Base-by-base conservation (phyloP, 2,797 vertebrate genomes). In the Karalla daura region DNA sequence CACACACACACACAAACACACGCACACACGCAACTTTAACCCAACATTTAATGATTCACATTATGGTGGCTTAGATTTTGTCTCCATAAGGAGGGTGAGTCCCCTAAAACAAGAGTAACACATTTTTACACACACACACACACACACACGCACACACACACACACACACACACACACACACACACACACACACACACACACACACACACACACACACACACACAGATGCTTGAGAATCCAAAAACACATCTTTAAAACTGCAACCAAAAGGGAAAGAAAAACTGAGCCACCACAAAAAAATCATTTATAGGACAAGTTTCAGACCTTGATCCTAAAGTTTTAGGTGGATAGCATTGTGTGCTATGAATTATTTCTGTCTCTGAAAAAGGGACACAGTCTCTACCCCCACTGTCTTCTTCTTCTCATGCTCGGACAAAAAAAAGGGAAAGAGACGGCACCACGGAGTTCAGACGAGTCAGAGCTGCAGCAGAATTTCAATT, bases 311-410 rank as follows among this genome's bases (percentile, higher is more conserved):
- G 47, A 17, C 14, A 51, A 15, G 28, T 70, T 66, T 56, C 25
- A 45, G 25, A 54, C 21, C 43, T 45, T 68, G 58, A 58, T 63
- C n/a, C n/a, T n/a, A n/a, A n/a, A n/a, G n/a, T n/a, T n/a, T n/a
- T n/a, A n/a, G n/a, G n/a, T n/a, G n/a, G n/a, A n/a, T n/a, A n/a
- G n/a, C n/a, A n/a, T n/a, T n/a, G n/a, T 43, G 25, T 28, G 39
- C 24, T 33, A 32, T 63, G 63, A 59, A 63, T 60, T 53, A 59
- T 51, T 41, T 30, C 35, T 45, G 8, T 46, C 53, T 51, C 59
- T 53, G n/a, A 39, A n/a, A 23, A 27, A 11, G n/a, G 17, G 20
- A 46, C 27, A 64, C 53, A 46, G 39, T n/a, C 35, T 14, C 24
- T 46, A n/a, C n/a, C n/a, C n/a, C n/a, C n/a, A n/a, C 10, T 2